Conservation (phyloP, 2,888 invertebrate genomes). For the Coremacera marginata region DNA sequence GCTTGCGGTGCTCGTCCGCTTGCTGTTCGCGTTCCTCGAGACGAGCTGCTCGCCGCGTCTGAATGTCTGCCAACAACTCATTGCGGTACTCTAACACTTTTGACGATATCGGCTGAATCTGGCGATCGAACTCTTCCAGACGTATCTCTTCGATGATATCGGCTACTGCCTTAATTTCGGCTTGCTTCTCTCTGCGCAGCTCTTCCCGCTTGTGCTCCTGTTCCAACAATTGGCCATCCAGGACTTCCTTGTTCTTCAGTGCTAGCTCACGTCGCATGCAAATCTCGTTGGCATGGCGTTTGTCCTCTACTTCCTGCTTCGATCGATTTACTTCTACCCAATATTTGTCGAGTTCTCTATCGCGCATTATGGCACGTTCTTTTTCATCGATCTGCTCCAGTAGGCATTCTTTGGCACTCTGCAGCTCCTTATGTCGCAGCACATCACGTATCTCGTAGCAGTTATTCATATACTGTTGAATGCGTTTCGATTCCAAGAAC, state of each 20-base stretch:
- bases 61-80: conserved; percentile 55
- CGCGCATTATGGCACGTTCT: conserved; percentile 49
- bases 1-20: conserved; percentile 53
- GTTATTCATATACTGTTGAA: conserved; percentile 61
- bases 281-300: conserved; percentile 50
- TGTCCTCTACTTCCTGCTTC: conserved; percentile 51
- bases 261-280: conserved; percentile 50
- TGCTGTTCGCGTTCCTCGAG: conserved; percentile 47
- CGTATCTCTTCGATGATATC: conserved; percentile 53
- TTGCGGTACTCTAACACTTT: conserved; percentile 51
- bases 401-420: conserved; percentile 56
- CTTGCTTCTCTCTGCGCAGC: conserved; percentile 46
- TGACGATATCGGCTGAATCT: neutral
- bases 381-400: conserved; percentile 64
- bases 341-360: conserved; percentile 54
- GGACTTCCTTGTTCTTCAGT: conserved; percentile 48
- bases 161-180: conserved; percentile 49
- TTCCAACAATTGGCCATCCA: conserved; percentile 51
- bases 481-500: conserved; percentile 57
- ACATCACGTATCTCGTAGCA: conserved; percentile 64
- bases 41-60: conserved; percentile 44
- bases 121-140: conserved; percentile 52
- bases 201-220: conserved; percentile 46
- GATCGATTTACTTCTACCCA: conserved; percentile 57
- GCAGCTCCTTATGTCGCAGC: conserved; percentile 56